A percentile compares a stretch with the other conserved stretches of the same genome.
Conservation (phyloP, 2,113 vertebrate species). For the Rhizomys pruinosus region DNA sequence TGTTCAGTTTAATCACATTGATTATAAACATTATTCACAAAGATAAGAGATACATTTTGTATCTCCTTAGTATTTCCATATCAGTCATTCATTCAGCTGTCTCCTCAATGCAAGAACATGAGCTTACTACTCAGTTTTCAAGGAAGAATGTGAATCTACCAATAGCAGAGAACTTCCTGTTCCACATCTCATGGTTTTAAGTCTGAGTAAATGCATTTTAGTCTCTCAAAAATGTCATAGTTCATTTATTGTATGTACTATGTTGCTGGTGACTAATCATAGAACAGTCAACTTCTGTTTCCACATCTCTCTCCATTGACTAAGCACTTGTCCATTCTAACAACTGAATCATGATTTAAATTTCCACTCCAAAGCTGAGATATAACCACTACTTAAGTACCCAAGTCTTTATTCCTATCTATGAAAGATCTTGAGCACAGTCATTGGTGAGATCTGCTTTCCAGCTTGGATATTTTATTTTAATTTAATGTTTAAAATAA, state of each 20-base stretch:
- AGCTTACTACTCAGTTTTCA: neutral
- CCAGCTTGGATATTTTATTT: conserved; percentile 44
- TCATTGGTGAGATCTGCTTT: conserved; percentile 56
- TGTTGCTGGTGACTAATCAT: neutral
- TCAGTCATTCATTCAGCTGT: neutral
- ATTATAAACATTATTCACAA: neutral
- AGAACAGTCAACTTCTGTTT: neutral
- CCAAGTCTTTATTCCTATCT: conserved; percentile 52
- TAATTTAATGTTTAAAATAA: conserved; percentile 57
- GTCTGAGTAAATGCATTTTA: neutral
- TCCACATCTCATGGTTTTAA: neutral
- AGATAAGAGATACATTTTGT: neutral
- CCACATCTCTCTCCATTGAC: neutral
- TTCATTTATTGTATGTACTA: neutral
- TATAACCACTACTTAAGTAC: too few relatives aligned
- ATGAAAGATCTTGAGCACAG: conserved; percentile 49
- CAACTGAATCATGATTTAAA: too few relatives aligned
- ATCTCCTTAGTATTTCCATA: neutral
- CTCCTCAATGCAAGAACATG: neutral
- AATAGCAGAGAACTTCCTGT: neutral
- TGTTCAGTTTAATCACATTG: neutral
- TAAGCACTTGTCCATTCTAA: too few relatives aligned
- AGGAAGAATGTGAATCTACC: neutral
- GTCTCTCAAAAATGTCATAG: neutral
- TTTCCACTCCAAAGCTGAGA: too few relatives aligned